Evolutionary conservation across 2,888 invertebrate genomes (phyloP).

Genomic region (Caenorhabditis imperialis): DNA sequence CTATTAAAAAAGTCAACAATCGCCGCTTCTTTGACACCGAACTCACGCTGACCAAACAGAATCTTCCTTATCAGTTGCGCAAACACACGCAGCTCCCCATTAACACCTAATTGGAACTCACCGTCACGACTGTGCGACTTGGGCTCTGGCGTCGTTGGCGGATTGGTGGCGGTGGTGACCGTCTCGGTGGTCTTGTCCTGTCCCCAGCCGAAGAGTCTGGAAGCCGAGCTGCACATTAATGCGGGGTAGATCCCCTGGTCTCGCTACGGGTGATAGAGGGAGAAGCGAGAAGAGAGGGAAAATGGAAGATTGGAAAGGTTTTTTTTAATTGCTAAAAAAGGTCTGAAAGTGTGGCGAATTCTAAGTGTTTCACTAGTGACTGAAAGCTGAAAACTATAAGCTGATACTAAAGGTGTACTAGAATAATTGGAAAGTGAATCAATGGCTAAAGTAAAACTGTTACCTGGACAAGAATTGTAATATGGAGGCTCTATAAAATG

Average conservation of each 20-base stretch:
- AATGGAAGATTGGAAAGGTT: neutral
- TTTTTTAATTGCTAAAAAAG: no score
- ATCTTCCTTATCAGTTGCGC: constrained; percentile 28
- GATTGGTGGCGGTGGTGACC: constrained; percentile 21
- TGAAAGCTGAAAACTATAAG: no score
- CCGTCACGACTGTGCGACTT: constrained; percentile 48
- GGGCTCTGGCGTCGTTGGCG: constrained; percentile 32
- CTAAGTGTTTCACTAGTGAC: no score
- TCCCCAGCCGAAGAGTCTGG: constrained; percentile 55
- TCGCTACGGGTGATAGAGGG: no score
- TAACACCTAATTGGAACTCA: constrained; percentile 42
- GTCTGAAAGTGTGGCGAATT: no score
- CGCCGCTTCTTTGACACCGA: no score
- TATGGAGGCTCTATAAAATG: no score
- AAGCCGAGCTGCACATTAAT: constrained; percentile 29
- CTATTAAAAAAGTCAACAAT: no score
- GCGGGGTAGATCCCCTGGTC: neutral
- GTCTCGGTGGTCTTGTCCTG: constrained; percentile 42
- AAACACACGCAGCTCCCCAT: constrained; percentile 19
- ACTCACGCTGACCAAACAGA: constrained; percentile 32
- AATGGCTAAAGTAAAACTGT: no score
- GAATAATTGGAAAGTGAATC: no score
- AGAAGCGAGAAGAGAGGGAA: neutral
- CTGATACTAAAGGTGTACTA: no score
- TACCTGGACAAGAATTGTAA: no score